Evolutionary conservation across 2,888 invertebrate genomes (phyloP).

Genomic region (Pediacus dermestoides): DNA sequence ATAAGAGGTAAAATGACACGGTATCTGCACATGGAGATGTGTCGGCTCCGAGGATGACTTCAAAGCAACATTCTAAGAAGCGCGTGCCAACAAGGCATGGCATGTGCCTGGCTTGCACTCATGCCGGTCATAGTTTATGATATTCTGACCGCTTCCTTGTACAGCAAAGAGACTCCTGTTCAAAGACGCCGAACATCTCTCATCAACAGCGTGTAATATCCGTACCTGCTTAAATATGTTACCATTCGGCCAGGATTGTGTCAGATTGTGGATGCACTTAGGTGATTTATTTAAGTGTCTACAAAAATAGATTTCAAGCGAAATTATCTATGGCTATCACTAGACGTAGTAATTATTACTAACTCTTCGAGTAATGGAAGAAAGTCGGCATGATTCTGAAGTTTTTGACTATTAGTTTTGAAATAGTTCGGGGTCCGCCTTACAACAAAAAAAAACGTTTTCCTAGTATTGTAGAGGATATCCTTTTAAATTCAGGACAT

Average conservation of each 20-base stretch:
- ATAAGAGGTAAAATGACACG: slow-evolving; percentile 22
- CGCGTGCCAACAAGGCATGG: slow-evolving; percentile 42
- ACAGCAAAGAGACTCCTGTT: slow-evolving; percentile 26
- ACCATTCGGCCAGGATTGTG: slow-evolving; percentile 9
- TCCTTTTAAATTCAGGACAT: too few species aligned
- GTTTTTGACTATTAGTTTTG: too few species aligned
- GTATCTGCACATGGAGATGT: slow-evolving; percentile 22
- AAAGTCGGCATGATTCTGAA: too few species aligned
- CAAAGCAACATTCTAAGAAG: slow-evolving; percentile 40
- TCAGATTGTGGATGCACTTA: slow-evolving; percentile 9
- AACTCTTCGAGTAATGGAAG: too few species aligned
- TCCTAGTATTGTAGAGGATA: too few species aligned
- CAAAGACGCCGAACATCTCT: slow-evolving; percentile 29
- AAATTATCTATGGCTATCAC: too few species aligned
- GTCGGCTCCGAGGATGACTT: slow-evolving; percentile 28
- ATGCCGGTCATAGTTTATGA: slow-evolving; percentile 42
- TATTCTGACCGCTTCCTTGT: slow-evolving; percentile 40
- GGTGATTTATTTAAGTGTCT: slow-evolving; percentile 13
- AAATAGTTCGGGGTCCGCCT: too few species aligned
- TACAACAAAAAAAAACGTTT: too few species aligned
- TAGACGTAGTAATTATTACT: too few species aligned
- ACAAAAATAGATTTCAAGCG: too few species aligned
- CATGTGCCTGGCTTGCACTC: slow-evolving; percentile 32
- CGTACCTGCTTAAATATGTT: slow-evolving; percentile 18
- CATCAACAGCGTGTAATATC: slow-evolving; percentile 23